Percentiles rank a stretch among this genome's conserved stretches.
These are phyloP conservation scores for Ctenicera cuprea DNA, from an alignment of 2,888 invertebrate species.

Conservation along the genomic window DNA sequence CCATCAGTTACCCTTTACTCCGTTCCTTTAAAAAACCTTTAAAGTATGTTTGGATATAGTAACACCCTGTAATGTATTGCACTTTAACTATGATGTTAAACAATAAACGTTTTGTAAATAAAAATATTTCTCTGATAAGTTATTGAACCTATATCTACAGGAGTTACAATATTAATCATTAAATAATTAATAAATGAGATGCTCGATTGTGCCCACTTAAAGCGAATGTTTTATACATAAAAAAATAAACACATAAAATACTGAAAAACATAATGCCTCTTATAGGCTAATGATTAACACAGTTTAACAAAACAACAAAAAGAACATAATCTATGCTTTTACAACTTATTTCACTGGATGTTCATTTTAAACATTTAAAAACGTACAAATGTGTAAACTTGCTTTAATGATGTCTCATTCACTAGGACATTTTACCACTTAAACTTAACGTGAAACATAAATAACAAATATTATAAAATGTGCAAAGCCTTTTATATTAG, in stretches of 20 bases:
- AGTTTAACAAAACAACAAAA: slow-evolving; percentile 2
- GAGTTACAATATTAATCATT: no score
- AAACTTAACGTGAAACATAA: neutral
- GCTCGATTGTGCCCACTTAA: neutral
- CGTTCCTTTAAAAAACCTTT: no score
- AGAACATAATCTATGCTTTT: neutral
- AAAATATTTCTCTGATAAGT: no score
- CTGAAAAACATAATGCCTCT: neutral
- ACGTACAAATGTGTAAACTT: neutral
- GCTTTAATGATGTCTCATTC: neutral
- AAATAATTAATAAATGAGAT: no score
- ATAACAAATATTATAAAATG: neutral
- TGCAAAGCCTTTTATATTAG: neutral
- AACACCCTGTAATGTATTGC: no score
- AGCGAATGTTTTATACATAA: neutral
- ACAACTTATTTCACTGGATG: neutral
- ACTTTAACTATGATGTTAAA: no score
- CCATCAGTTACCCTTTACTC: no score
- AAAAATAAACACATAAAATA: neutral
- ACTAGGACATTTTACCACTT: neutral
- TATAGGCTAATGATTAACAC: neutral
- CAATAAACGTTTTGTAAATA: no score
- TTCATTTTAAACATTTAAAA: neutral
- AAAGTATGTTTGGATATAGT: no score
- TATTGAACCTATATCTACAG: no score